Evolutionary conservation across 1,140 invertebrate genomes (phyloP).

Genomic region (Apis dorsata): DNA sequence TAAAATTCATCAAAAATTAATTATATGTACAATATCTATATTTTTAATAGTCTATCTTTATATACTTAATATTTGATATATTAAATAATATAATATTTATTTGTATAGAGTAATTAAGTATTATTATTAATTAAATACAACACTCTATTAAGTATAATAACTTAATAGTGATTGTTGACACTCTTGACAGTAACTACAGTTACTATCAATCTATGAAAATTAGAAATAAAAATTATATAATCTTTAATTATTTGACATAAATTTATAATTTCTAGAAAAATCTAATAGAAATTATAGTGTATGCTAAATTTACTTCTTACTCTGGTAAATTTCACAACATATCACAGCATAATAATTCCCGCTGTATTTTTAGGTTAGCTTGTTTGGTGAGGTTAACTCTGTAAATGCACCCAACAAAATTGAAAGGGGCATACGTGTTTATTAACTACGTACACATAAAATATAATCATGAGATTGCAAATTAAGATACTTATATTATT

Average conservation of each 20-base stretch:
- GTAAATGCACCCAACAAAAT: neutral
- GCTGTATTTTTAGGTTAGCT: slow-evolving; percentile 72
- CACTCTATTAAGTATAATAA: slow-evolving; percentile 22
- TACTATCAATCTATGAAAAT: slow-evolving; percentile 32
- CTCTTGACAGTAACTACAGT: slow-evolving; percentile 51
- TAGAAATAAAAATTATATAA: slow-evolving; percentile 52
- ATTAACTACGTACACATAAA: slow-evolving; percentile 28
- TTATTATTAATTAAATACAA: neutral
- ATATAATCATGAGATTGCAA: slow-evolving; percentile 21
- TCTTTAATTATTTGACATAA: slow-evolving; percentile 4
- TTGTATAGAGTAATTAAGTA: neutral
- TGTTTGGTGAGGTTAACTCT: slow-evolving; percentile 73
- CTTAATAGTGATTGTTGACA: slow-evolving; percentile 51
- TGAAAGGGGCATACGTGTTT: slow-evolving; percentile 11
- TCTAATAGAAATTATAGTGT: neutral
- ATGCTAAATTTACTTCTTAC: slow-evolving; percentile 32
- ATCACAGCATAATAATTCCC: slow-evolving; percentile 60
- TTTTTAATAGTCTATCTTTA: neutral
- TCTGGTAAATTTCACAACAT: slow-evolving; percentile 53
- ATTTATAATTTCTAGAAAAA: neutral
- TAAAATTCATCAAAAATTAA: neutral
- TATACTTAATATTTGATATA: neutral
- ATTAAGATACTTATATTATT: slow-evolving; percentile 27
- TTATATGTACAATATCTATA: neutral
- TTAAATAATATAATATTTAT: neutral